Percentiles rank a stretch among this genome's conserved stretches.
Evolutionary conservation across 2,888 invertebrate species (phyloP).

Genomic region (Noctua fimbriata): DNA sequence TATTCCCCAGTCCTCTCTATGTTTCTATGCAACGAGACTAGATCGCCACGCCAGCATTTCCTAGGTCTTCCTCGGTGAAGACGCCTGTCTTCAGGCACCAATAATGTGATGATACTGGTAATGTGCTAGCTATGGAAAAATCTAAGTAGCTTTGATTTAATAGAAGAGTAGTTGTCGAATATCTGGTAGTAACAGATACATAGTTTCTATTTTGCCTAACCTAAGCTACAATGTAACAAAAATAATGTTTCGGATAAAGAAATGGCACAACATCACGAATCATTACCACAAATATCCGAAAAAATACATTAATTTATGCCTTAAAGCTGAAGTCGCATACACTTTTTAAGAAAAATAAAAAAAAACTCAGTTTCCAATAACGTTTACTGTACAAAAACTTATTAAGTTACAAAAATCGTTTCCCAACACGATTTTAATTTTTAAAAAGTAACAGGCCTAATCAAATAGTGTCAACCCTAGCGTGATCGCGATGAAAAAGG

Average conservation of each 20-base stretch:
- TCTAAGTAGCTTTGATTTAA: not conserved
- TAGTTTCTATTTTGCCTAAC: not conserved
- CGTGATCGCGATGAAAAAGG: constrained; percentile 70
- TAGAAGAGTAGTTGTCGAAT: not conserved
- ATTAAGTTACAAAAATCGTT: not conserved
- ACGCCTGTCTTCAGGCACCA: not conserved
- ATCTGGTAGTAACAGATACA: not conserved
- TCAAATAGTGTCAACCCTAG: constrained; percentile 66
- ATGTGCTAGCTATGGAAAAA: not conserved
- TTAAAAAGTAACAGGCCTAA: constrained; percentile 12
- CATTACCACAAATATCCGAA: no score
- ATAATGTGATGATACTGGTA: no score
- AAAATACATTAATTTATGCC: not conserved
- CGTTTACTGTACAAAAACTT: not conserved
- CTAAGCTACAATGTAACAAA: not conserved
- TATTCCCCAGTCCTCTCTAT: not conserved
- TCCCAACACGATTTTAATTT: not conserved
- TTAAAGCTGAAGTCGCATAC: no score
- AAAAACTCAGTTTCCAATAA: constrained; percentile 7
- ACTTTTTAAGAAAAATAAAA: not conserved
- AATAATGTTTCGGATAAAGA: not conserved
- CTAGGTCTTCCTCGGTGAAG: not conserved
- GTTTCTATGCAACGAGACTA: not conserved
- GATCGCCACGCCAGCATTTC: not conserved
- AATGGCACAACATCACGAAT: no score